Conservation (phyloP, 2,113 vertebrate genomes). For the Lamprologus speciosus region DNA sequence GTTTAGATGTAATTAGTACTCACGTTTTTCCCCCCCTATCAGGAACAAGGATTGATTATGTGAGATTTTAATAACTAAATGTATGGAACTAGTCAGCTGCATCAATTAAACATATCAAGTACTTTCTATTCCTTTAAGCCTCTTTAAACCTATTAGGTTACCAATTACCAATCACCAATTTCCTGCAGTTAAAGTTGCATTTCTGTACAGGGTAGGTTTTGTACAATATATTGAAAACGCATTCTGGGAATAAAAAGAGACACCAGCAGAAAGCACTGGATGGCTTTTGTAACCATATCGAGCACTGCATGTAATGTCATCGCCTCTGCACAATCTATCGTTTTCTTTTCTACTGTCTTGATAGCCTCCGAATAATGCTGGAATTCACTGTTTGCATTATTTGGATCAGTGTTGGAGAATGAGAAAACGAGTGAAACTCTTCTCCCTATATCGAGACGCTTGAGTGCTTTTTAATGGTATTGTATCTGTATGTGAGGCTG, state of each 20-base stretch:
- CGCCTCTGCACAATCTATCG: slow-evolving; percentile 18
- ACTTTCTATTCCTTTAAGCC: not conserved
- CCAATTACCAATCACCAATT: not conserved
- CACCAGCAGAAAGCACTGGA: not conserved
- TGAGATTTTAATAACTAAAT: not conserved
- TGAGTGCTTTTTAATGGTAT: slow-evolving; percentile 30
- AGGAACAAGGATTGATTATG: not conserved
- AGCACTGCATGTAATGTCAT: not conserved
- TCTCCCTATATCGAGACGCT: not conserved
- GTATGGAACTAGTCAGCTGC: not conserved
- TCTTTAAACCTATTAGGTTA: not conserved
- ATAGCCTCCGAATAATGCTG: not conserved
- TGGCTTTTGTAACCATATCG: not conserved
- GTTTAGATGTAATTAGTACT: not conserved
- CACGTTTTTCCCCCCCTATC: fast-evolving
- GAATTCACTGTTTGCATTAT: slow-evolving; percentile 19
- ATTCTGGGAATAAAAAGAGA: not conserved
- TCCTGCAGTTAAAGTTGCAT: not conserved
- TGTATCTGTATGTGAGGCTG: slow-evolving; percentile 13
- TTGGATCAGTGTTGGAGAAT: not conserved
- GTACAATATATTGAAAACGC: not conserved
- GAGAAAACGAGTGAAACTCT: not conserved
- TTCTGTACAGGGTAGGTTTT: not conserved
- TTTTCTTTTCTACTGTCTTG: not conserved
- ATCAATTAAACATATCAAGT: not conserved